A percentile compares a stretch with the other conserved stretches of the same genome.
phyloP scores from a whole-genome alignment of 2,113 vertebrate genomes.

The Apistogramma diplotaenia region DNA sequence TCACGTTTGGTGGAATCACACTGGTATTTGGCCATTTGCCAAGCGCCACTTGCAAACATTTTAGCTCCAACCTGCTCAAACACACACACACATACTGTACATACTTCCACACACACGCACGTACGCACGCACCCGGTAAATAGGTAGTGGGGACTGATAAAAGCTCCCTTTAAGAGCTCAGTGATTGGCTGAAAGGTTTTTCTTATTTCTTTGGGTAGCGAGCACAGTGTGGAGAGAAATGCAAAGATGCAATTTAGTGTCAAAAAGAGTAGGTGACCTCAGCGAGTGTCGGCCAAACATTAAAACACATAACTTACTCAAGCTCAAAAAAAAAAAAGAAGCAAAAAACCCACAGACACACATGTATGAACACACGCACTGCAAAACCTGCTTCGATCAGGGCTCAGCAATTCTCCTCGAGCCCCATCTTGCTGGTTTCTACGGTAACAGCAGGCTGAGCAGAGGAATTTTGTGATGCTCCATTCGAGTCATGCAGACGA shows the following conservation, averaged over 20 bases:
- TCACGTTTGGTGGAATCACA: constrained; percentile 56
- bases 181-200: constrained; percentile 28
- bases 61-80: constrained; percentile 22
- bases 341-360: neutral
- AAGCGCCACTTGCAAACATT: constrained; percentile 32
- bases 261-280: constrained; percentile 41
- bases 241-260: constrained; percentile 30
- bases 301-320: constrained; percentile 5
- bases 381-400: constrained; percentile 21
- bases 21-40: constrained; percentile 48
- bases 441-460: constrained; percentile 63
- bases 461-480: constrained; percentile 66
- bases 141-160: constrained; percentile 47
- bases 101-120: neutral
- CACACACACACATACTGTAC: constrained; percentile 4
- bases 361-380: neutral
- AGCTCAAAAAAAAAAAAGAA: neutral
- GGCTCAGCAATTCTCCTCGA: constrained; percentile 30
- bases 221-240: neutral
- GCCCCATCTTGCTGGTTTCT: constrained; percentile 63
- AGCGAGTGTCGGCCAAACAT: constrained; percentile 36
- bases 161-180: constrained; percentile 44
- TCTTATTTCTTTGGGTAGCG: neutral
- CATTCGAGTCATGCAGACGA: constrained; percentile 60
- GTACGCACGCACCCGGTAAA: constrained; percentile 22